phyloP scores from a whole-genome alignment of 2,113 vertebrate genomes.

The Malaclemys terrapin region DNA sequence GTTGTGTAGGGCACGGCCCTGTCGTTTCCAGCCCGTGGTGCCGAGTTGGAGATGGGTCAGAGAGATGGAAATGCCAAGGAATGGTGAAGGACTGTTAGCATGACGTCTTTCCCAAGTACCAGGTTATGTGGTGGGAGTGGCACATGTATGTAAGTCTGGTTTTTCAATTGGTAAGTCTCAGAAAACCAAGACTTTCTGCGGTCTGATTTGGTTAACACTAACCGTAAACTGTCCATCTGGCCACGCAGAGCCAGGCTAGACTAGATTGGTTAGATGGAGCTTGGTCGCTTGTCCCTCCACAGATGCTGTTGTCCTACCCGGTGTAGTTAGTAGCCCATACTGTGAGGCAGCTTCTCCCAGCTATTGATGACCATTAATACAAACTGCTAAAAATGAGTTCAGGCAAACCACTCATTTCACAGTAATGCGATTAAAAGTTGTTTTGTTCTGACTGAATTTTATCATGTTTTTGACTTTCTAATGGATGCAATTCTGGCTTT shows the following conservation, averaged over 20 bases:
- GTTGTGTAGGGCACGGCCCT: neutral
- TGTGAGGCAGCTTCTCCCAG: conserved; percentile 38
- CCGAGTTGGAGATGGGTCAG: neutral
- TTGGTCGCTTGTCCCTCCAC: neutral
- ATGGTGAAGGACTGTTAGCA: neutral
- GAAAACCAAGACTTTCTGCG: neutral
- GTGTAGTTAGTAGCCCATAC: neutral
- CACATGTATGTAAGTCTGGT: accelerated
- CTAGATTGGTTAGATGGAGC: neutral
- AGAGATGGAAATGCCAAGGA: conserved; percentile 15
- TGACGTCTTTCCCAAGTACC: neutral
- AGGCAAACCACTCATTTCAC: conserved; percentile 46
- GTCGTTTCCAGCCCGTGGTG: neutral
- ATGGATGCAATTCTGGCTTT: conserved; percentile 42
- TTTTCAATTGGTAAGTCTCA: neutral
- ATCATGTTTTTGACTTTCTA: conserved; percentile 54
- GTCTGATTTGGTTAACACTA: neutral
- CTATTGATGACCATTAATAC: neutral
- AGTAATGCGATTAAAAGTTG: conserved; percentile 19
- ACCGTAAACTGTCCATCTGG: neutral
- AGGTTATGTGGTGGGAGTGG: neutral
- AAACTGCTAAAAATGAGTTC: neutral
- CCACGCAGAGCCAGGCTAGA: neutral
- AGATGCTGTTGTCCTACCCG: conserved; percentile 4
- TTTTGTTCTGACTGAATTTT: conserved; percentile 59